Percentiles rank a stretch among this genome's conserved stretches.
phyloP scores from a whole-genome alignment of 1,140 invertebrate species.

The Phocides pigmalion region DNA sequence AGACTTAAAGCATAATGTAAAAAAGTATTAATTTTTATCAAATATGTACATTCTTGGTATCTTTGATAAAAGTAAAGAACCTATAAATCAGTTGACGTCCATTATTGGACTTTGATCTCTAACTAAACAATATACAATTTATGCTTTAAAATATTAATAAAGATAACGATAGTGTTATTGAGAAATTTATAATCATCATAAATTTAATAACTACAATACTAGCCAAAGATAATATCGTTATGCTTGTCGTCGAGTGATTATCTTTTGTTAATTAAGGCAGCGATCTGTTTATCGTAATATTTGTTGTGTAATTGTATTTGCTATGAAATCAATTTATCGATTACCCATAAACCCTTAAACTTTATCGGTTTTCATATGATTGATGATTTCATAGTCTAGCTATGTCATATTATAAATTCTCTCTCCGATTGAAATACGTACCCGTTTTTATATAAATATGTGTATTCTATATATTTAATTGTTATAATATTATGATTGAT shows the following conservation, averaged over 20 bases:
- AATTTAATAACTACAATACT: neutral
- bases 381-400: neutral
- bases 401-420: neutral
- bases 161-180: neutral
- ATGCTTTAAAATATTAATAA: neutral
- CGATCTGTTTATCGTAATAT: neutral
- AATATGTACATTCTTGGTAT: no score
- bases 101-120: no score
- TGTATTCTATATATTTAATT: no score
- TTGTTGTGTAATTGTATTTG: neutral
- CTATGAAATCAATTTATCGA: constrained; percentile 7
- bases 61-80: no score
- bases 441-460: no score
- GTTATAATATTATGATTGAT: no score
- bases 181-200: neutral
- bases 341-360: neutral
- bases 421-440: no score
- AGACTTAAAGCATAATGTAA: no score
- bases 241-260: neutral
- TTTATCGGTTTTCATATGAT: neutral
- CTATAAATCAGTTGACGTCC: no score
- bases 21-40: no score
- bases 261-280: neutral
- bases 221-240: neutral
- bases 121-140: no score